phyloP scores from a whole-genome alignment of 1,140 invertebrate genomes.

The Asobara japonica region DNA sequence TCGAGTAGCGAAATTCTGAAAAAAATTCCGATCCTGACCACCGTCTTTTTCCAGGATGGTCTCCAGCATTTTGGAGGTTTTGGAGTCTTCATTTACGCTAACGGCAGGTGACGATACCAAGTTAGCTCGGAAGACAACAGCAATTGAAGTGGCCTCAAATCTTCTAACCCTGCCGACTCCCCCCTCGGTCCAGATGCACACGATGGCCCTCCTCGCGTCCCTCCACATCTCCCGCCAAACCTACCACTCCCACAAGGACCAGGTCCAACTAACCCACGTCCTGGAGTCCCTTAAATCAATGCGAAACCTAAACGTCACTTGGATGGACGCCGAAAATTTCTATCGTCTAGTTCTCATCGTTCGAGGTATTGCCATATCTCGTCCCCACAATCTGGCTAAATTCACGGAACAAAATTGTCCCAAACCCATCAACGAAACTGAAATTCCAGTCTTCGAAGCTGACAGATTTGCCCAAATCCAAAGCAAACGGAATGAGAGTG shows the following conservation, averaged over 20 bases:
- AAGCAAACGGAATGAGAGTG: not conserved
- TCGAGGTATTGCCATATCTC: slow-evolving; percentile 83
- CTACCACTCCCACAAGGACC: slow-evolving; percentile 91
- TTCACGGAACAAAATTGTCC: slow-evolving; percentile 74
- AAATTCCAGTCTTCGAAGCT: slow-evolving; percentile 58
- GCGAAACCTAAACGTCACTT: slow-evolving; percentile 66
- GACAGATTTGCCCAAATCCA: slow-evolving; percentile 37
- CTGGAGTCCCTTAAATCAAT: slow-evolving; percentile 75
- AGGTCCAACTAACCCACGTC: slow-evolving; percentile 83
- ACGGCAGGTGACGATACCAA: slow-evolving; percentile 60
- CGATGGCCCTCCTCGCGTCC: slow-evolving; percentile 82
- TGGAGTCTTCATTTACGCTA: slow-evolving; percentile 75
- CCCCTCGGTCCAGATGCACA: slow-evolving; percentile 79
- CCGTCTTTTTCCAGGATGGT: slow-evolving; percentile 71
- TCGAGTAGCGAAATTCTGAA: too few species aligned
- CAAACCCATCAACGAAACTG: slow-evolving; percentile 65
- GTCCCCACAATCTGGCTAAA: slow-evolving; percentile 84
- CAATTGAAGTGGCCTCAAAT: slow-evolving; percentile 79
- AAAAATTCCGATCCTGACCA: too few species aligned
- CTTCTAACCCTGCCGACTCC: slow-evolving; percentile 87
- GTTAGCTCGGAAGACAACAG: slow-evolving; percentile 66
- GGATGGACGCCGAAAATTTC: slow-evolving; percentile 90
- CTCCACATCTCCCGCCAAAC: slow-evolving; percentile 76
- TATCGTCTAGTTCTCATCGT: slow-evolving; percentile 87
- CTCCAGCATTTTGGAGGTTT: slow-evolving; percentile 77